Percentiles rank a stretch among this genome's conserved stretches.
Conservation (phyloP, 2,888 invertebrate genomes). For the Stictocephala bisonia region DNA sequence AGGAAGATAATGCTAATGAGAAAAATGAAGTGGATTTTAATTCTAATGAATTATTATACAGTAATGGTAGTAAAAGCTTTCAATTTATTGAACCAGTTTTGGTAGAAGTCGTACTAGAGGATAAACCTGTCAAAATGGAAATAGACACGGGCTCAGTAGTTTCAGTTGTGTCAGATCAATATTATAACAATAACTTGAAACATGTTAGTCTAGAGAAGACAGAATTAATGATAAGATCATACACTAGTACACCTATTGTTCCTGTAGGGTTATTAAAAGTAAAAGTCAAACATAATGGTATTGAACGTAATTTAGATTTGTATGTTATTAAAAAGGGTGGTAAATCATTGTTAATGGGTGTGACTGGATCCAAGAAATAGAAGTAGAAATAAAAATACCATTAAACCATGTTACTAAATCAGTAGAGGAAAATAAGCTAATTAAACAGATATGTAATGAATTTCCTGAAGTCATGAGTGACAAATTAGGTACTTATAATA, state of each 20-base stretch:
- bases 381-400: background rate
- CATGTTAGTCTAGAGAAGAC: background rate
- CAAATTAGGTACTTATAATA: conserved; percentile 31
- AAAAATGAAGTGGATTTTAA: no score
- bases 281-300: background rate
- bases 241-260: conserved; percentile 19
- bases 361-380: conserved; percentile 28
- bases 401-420: background rate
- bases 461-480: conserved; percentile 45
- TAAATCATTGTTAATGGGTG: conserved; percentile 29
- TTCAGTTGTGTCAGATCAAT: background rate
- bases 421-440: background rate
- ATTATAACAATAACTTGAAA: conserved; percentile 5
- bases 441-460: background rate
- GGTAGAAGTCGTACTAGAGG: background rate
- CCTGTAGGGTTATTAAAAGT: conserved; percentile 24
- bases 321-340: conserved; percentile 41
- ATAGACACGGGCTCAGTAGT: conserved; percentile 30
- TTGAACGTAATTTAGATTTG: conserved; percentile 1
- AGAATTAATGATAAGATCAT: background rate
- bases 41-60: no score
- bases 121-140: conserved; percentile 3
- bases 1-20: no score
- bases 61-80: no score
- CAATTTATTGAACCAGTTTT: conserved; percentile 6